phyloP scores from a whole-genome alignment of 2,888 invertebrate species.

The Cynaeus angustus region DNA sequence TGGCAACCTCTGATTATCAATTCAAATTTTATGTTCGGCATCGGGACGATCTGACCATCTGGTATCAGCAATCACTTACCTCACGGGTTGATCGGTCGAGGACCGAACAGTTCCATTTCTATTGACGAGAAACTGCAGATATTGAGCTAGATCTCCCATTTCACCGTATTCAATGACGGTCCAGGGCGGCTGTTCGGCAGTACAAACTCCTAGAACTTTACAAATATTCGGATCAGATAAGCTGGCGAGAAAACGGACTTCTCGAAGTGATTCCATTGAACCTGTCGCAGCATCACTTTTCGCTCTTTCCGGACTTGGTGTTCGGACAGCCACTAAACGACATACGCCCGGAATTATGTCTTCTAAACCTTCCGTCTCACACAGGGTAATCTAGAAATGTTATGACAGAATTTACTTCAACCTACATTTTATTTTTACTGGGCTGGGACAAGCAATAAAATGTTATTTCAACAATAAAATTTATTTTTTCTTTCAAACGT shows the following conservation, averaged over 20 bases:
- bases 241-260: slow-evolving; percentile 80
- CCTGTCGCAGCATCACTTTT: slow-evolving; percentile 67
- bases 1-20: slow-evolving; percentile 39
- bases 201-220: slow-evolving; percentile 77
- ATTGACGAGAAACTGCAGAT: slow-evolving; percentile 73
- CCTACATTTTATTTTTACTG: slow-evolving; percentile 14
- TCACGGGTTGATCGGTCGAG: slow-evolving; percentile 65
- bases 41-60: slow-evolving; percentile 38
- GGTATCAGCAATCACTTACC: slow-evolving; percentile 59
- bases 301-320: slow-evolving; percentile 70
- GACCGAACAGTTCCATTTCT: slow-evolving; percentile 66
- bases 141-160: slow-evolving; percentile 83
- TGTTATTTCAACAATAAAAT: slow-evolving; percentile 25
- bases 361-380: slow-evolving; percentile 73
- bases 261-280: slow-evolving; percentile 74
- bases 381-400: slow-evolving; percentile 73
- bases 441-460: slow-evolving; percentile 14
- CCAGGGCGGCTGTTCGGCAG: slow-evolving; percentile 78
- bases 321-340: slow-evolving; percentile 75
- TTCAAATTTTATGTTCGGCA: slow-evolving; percentile 45
- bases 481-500: not conserved
- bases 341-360: slow-evolving; percentile 72
- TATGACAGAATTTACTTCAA: slow-evolving; percentile 26
- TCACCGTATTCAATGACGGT: slow-evolving; percentile 84
- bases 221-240: slow-evolving; percentile 81